Conservation (phyloP, 2,888 invertebrate genomes). For the Maniola hyperantus region DNA sequence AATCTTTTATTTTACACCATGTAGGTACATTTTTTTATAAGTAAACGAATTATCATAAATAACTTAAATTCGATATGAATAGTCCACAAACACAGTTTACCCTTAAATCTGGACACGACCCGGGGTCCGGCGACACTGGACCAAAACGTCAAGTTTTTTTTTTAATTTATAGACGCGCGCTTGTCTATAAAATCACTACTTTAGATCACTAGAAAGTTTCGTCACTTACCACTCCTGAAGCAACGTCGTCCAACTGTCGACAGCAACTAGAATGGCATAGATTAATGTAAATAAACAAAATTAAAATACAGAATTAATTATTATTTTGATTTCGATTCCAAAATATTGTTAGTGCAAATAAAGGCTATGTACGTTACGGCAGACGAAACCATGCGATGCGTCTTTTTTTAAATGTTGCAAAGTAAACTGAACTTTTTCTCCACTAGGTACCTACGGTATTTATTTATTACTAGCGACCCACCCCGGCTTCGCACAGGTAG, state of each 20-base stretch:
- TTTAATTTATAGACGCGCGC: too few species aligned
- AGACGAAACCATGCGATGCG: too few species aligned
- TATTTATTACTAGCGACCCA: too few species aligned
- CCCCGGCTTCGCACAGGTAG: too few species aligned
- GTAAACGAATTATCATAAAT: slow-evolving; percentile 6
- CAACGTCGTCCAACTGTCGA: slow-evolving; percentile 40
- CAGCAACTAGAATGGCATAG: slow-evolving; percentile 69
- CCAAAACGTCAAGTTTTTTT: slow-evolving; percentile 12
- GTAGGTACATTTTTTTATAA: slow-evolving; percentile 38
- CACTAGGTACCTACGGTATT: too few species aligned
- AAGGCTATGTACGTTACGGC: not conserved
- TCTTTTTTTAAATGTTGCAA: too few species aligned
- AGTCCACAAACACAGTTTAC: slow-evolving; percentile 35
- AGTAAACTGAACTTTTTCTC: too few species aligned
- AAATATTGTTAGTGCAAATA: not conserved
- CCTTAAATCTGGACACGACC: slow-evolving; percentile 25
- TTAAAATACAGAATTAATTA: slow-evolving; percentile 17
- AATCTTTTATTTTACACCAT: slow-evolving; percentile 34
- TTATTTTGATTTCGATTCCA: not conserved
- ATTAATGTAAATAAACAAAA: slow-evolving; percentile 27
- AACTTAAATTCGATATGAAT: slow-evolving; percentile 19
- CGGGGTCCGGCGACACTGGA: slow-evolving; percentile 19
- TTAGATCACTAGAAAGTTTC: slow-evolving; percentile 62
- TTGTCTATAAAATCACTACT: slow-evolving; percentile 51
- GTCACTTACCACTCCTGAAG: slow-evolving; percentile 69